Evolutionary conservation across 2,888 invertebrate genomes (phyloP).

Genomic region (Shargacucullia verbasci): DNA sequence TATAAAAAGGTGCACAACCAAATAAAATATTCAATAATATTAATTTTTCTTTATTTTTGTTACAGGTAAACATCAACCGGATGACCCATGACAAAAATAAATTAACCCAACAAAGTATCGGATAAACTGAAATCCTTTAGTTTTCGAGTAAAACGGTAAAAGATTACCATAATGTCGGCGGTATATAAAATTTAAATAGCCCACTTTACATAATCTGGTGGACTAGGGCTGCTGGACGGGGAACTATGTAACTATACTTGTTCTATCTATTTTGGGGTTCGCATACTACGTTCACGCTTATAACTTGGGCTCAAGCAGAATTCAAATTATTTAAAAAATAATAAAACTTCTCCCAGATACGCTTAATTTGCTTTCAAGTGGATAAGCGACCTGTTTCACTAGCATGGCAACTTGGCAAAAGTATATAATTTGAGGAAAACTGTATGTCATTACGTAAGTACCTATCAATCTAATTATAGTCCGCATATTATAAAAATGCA

Average conservation of each 20-base stretch:
- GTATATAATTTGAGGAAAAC: no score
- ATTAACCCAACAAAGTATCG: slow-evolving; percentile 30
- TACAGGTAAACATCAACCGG: slow-evolving; percentile 32
- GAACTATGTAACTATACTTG: slow-evolving; percentile 25
- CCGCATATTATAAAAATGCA: no score
- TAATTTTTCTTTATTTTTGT: slow-evolving; percentile 40
- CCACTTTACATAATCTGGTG: slow-evolving; percentile 62
- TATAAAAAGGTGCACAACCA: background rate
- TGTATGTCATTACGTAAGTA: no score
- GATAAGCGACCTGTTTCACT: no score
- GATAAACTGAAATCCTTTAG: slow-evolving; percentile 22
- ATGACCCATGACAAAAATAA: slow-evolving; percentile 17
- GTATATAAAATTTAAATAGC: slow-evolving; percentile 65
- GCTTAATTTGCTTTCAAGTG: no score
- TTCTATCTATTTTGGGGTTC: slow-evolving; percentile 8
- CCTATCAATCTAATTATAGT: no score
- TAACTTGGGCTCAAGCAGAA: slow-evolving; percentile 1
- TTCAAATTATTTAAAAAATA: no score
- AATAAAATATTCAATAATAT: slow-evolving; percentile 13
- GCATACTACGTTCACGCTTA: background rate
- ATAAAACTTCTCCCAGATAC: no score
- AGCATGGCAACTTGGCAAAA: no score
- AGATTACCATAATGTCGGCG: slow-evolving; percentile 57
- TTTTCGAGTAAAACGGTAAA: slow-evolving; percentile 48
- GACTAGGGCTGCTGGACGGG: slow-evolving; percentile 5